Percentiles rank a stretch among this genome's conserved stretches.
These are phyloP conservation scores for Micromussa lordhowensis DNA, from an alignment of 92 coral and sea anemone genomes.

Conservation along the genomic window DNA sequence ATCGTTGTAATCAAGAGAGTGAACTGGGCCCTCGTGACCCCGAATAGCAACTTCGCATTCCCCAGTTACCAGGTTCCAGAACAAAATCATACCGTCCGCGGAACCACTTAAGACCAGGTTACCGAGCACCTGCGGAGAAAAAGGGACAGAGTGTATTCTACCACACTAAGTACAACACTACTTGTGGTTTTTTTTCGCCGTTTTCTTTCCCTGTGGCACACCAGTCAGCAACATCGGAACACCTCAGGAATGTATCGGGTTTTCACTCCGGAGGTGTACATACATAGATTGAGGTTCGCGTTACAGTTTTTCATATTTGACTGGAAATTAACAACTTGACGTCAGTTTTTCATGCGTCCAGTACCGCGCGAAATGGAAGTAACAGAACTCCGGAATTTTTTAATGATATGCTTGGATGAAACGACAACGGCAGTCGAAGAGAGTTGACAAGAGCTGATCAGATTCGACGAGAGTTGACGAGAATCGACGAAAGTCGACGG, in stretches of 20 bases:
- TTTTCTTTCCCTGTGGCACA: too few relatives aligned
- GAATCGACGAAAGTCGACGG: too few relatives aligned
- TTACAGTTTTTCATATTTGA: too few relatives aligned
- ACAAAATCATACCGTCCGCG: constrained; percentile 90
- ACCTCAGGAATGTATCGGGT: neutral
- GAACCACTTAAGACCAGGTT: constrained; percentile 90
- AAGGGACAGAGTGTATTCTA: neutral
- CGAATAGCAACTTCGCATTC: constrained; percentile 85
- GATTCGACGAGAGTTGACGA: too few relatives aligned
- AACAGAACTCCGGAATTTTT: too few relatives aligned
- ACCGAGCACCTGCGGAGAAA: constrained; percentile 69
- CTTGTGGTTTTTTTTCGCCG: neutral
- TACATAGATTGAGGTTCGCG: too few relatives aligned
- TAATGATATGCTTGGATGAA: too few relatives aligned
- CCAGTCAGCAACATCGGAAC: neutral
- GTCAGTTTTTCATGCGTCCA: too few relatives aligned
- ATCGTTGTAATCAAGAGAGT: constrained; percentile 73
- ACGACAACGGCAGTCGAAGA: too few relatives aligned
- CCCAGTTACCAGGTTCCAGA: constrained; percentile 90
- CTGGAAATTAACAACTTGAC: too few relatives aligned
- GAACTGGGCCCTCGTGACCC: constrained; percentile 95
- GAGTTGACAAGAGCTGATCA: too few relatives aligned
- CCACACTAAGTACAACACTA: neutral
- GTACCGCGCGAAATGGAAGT: too few relatives aligned
- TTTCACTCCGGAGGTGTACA: neutral